Percentiles rank a stretch among this genome's conserved stretches.
These are phyloP conservation scores for Mystacides longicornis DNA, from an alignment of 2,888 invertebrate species.

Conservation along the genomic window DNA sequence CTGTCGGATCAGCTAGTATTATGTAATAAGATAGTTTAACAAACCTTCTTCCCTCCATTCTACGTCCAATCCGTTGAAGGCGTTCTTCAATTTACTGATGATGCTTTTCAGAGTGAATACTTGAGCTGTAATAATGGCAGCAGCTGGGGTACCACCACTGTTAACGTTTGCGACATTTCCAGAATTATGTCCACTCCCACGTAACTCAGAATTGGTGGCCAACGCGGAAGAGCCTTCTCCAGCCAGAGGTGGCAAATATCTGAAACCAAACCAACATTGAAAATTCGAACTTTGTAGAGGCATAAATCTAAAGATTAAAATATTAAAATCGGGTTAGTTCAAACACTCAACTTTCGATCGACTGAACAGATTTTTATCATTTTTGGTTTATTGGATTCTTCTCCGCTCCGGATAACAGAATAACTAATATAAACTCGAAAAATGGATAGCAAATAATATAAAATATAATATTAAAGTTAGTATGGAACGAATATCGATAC, in stretches of 20 bases:
- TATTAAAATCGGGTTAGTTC: too few relatives aligned
- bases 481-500: too few relatives aligned
- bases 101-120: constrained; percentile 69
- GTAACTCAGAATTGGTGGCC: constrained; percentile 63
- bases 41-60: constrained; percentile 69
- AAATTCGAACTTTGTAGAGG: too few relatives aligned
- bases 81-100: constrained; percentile 74
- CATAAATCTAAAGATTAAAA: too few relatives aligned
- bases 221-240: constrained; percentile 61
- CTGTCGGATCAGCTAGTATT: too few relatives aligned
- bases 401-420: too few relatives aligned
- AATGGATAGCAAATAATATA: too few relatives aligned
- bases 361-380: too few relatives aligned
- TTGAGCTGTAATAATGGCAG: constrained; percentile 57
- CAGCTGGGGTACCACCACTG: constrained; percentile 28
- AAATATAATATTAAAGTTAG: too few relatives aligned
- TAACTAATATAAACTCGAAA: too few relatives aligned
- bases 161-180: constrained; percentile 31
- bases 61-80: constrained; percentile 86
- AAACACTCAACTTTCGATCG: too few relatives aligned
- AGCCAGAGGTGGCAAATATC: constrained; percentile 57
- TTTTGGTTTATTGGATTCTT: too few relatives aligned
- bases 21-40: constrained; percentile 5
- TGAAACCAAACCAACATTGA: constrained; percentile 28
- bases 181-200: constrained; percentile 40